These are phyloP conservation scores for Tragelaphus imberbis DNA, from an alignment of 2,113 vertebrate genomes.

Conservation along the genomic window DNA sequence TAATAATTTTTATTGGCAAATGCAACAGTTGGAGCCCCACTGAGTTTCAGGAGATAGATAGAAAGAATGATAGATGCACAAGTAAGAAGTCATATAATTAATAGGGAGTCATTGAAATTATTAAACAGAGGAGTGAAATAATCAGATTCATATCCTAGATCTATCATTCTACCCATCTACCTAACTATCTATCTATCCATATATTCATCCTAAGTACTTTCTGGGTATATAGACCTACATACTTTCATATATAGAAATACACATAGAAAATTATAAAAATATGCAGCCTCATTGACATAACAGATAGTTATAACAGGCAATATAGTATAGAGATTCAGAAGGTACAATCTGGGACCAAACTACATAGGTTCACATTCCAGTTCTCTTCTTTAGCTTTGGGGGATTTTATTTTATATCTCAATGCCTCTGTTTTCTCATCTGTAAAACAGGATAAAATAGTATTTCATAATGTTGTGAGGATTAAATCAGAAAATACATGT, in stretches of 20 bases:
- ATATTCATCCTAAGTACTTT: neutral
- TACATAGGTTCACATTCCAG: neutral
- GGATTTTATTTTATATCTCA: neutral
- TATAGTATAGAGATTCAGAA: neutral
- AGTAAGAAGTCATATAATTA: neutral
- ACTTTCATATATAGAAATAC: neutral
- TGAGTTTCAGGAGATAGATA: neutral
- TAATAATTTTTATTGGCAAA: neutral
- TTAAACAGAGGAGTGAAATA: neutral
- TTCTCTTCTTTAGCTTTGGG: neutral
- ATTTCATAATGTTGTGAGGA: neutral
- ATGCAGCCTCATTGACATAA: neutral
- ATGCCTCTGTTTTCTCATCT: neutral
- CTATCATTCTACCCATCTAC: neutral
- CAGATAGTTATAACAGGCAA: neutral
- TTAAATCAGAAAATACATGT: neutral
- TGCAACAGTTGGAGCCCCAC: neutral
- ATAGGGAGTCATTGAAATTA: neutral
- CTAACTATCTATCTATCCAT: neutral
- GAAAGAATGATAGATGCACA: neutral
- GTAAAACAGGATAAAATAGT: neutral
- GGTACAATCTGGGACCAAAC: neutral
- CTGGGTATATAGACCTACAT: neutral
- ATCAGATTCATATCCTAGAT: neutral
- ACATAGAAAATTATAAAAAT: neutral